phyloP scores from a whole-genome alignment of 2,797 vertebrate genomes.

The Sorex maritimensis region DNA sequence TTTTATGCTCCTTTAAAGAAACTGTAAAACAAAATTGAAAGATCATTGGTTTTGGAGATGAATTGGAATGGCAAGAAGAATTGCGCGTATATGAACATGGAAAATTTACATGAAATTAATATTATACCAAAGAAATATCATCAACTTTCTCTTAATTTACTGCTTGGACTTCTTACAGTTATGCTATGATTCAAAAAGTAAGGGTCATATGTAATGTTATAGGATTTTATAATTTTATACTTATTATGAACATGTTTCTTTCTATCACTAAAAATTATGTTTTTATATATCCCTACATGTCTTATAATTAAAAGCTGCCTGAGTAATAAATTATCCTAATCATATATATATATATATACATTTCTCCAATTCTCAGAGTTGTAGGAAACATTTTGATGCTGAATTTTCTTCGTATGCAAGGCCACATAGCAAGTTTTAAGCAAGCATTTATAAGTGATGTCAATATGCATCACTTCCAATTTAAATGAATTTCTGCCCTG shows the following conservation, averaged over 20 bases:
- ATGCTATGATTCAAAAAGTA: neutral
- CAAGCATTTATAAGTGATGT: neutral
- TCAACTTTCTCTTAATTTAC: neutral
- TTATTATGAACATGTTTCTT: neutral
- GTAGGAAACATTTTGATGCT: neutral
- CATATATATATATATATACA: too few species aligned
- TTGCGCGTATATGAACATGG: too few species aligned
- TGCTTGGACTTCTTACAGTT: neutral
- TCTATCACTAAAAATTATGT: neutral
- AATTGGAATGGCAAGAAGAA: too few species aligned
- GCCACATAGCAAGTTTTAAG: neutral
- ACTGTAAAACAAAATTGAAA: neutral
- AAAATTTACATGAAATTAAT: too few species aligned
- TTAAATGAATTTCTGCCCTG: neutral
- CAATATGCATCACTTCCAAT: neutral
- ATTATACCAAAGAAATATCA: neutral
- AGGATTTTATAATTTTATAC: neutral
- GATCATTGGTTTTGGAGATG: too few species aligned
- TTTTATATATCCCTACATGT: neutral
- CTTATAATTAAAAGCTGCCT: neutral
- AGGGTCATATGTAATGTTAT: neutral
- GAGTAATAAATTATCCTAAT: too few species aligned
- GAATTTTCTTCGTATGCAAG: fast-evolving
- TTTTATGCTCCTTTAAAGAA: neutral
- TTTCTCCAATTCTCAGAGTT: neutral